A percentile compares a stretch with the other conserved stretches of the same genome.
Evolutionary conservation across 2,113 vertebrate species (phyloP).

Genomic region (Numenius arquata): DNA sequence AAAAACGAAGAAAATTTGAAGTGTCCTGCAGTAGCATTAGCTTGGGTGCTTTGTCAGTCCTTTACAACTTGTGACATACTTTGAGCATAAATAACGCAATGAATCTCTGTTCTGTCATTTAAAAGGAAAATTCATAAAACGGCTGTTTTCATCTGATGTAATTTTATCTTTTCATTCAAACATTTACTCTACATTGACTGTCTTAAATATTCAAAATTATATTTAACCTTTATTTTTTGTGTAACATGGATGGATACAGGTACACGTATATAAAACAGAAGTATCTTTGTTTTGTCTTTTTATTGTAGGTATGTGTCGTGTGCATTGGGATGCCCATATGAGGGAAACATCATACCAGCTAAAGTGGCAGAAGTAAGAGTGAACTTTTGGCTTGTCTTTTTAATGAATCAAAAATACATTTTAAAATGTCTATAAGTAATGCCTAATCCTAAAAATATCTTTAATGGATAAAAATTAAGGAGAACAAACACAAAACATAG

Average conservation of each 20-base stretch:
- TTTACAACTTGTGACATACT: neutral
- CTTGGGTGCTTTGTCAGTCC: neutral
- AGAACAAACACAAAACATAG: neutral
- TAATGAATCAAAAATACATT: neutral
- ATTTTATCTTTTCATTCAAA: neutral
- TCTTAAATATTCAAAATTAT: neutral
- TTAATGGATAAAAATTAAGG: neutral
- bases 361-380: constrained; percentile 89
- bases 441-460: neutral
- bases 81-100: neutral
- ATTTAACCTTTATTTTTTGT: neutral
- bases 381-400: neutral
- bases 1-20: neutral
- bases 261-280: neutral
- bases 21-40: neutral
- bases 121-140: neutral
- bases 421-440: neutral
- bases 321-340: constrained; percentile 89
- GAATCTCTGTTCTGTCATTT: neutral
- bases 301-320: constrained; percentile 90
- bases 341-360: constrained; percentile 80
- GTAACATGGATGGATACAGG: neutral
- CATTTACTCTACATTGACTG: neutral
- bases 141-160: neutral
- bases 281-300: constrained; percentile 39